Evolutionary conservation across 1,140 invertebrate species (phyloP).

Genomic region (Drosophila kohkoa): DNA sequence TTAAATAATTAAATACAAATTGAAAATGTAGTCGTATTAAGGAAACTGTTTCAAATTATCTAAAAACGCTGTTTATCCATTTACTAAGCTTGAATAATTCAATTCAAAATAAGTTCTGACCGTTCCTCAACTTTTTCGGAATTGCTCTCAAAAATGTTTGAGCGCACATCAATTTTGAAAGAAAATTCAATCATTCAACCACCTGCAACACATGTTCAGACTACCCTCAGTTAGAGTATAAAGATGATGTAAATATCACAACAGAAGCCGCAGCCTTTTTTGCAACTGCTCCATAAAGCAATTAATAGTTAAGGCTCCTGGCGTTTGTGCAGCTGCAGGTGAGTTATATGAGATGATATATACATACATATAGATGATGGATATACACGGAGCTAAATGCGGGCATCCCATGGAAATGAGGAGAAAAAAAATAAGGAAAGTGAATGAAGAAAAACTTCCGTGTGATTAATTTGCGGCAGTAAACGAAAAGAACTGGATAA

Average conservation of each 20-base stretch:
- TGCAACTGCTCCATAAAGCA: conserved; percentile 46
- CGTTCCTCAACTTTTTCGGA: no score
- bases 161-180: no score
- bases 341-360: conserved; percentile 46
- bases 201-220: background rate
- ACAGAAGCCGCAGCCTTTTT: conserved; percentile 36
- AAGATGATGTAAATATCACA: conserved; percentile 38
- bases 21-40: no score
- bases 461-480: conserved; percentile 42
- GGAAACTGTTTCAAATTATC: no score
- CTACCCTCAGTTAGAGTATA: conserved; percentile 18
- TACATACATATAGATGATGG: conserved; percentile 30
- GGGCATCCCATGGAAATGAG: conserved; percentile 12
- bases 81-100: no score
- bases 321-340: conserved; percentile 53
- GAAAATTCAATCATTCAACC: no score
- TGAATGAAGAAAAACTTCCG: conserved; percentile 11
- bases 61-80: no score
- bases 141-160: no score
- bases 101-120: no score
- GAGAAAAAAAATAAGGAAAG: background rate
- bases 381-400: conserved; percentile 43
- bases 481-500: conserved; percentile 28
- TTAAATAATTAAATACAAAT: no score
- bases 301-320: conserved; percentile 51